A percentile compares a stretch with the other conserved stretches of the same genome.
phyloP scores from a whole-genome alignment of 1,140 invertebrate species.

The Drosophila oshimai region DNA sequence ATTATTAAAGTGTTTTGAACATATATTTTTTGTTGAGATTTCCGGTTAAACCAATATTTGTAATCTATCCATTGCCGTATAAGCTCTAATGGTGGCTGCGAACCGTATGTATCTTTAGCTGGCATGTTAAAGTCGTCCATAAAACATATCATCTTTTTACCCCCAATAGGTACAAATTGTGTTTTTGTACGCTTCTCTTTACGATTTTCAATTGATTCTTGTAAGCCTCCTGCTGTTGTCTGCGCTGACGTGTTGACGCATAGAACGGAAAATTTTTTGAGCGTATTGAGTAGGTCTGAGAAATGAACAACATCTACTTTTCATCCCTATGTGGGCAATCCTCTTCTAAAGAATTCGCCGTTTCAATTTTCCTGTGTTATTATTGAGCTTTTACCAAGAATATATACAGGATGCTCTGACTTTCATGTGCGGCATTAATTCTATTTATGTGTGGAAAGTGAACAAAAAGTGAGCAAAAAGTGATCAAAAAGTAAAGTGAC shows the following conservation, averaged over 20 bases:
- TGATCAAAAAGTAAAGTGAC: too few species aligned
- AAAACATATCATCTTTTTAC: conserved; percentile 91
- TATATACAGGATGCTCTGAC: too few species aligned
- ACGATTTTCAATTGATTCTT: conserved; percentile 90
- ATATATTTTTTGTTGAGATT: conserved; percentile 89
- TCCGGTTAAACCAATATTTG: conserved; percentile 92
- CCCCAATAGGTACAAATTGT: conserved; percentile 89
- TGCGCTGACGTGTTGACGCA: conserved; percentile 93
- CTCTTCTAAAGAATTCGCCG: too few species aligned
- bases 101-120: conserved; percentile 92
- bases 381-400: too few species aligned
- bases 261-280: conserved; percentile 87
- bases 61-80: conserved; percentile 94
- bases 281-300: too few species aligned
- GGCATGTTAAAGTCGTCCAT: conserved; percentile 97
- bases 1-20: conserved; percentile 90
- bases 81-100: conserved; percentile 92
- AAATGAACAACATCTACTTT: too few species aligned
- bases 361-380: too few species aligned
- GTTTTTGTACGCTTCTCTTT: conserved; percentile 93
- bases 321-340: too few species aligned
- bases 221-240: conserved; percentile 90
- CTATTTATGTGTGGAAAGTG: too few species aligned
- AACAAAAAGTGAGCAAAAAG: too few species aligned
- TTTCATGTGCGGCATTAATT: too few species aligned